These are phyloP conservation scores for Euura saliciscinereae DNA, from an alignment of 1,140 invertebrate species.

Conservation along the genomic window DNA sequence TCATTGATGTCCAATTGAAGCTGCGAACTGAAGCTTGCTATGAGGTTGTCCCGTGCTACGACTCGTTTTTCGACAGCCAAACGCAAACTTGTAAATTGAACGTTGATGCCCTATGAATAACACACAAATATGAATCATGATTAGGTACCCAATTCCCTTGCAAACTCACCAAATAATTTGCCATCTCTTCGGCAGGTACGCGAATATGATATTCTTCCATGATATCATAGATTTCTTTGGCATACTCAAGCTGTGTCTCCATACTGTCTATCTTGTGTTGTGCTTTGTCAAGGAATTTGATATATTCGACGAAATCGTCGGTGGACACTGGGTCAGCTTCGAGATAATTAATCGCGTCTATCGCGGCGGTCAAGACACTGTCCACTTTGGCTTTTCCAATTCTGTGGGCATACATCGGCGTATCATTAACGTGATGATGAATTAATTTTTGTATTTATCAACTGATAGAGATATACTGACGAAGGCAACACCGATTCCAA, in stretches of 20 bases:
- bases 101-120: conserved; percentile 40
- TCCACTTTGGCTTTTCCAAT: conserved; percentile 68
- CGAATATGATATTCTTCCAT: conserved; percentile 74
- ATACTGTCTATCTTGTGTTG: conserved; percentile 66
- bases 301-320: conserved; percentile 69
- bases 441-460: conserved; percentile 21
- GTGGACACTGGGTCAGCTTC: conserved; percentile 67
- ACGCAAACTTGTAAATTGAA: conserved; percentile 41
- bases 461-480: conserved; percentile 42
- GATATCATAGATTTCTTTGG: conserved; percentile 75
- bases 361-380: conserved; percentile 63
- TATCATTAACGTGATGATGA: conserved; percentile 25
- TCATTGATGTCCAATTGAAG: conserved; percentile 68
- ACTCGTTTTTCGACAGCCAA: conserved; percentile 62
- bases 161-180: conserved; percentile 63
- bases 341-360: conserved; percentile 67
- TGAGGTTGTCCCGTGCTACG: conserved; percentile 61
- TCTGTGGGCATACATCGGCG: conserved; percentile 38
- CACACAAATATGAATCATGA: background rate
- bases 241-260: conserved; percentile 69
- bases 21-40: conserved; percentile 64
- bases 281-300: conserved; percentile 72
- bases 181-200: conserved; percentile 66
- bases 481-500: conserved; percentile 61
- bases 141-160: background rate